Base-by-base conservation (phyloP, 2,113 vertebrate species). In the Colossoma macropomum region DNA sequence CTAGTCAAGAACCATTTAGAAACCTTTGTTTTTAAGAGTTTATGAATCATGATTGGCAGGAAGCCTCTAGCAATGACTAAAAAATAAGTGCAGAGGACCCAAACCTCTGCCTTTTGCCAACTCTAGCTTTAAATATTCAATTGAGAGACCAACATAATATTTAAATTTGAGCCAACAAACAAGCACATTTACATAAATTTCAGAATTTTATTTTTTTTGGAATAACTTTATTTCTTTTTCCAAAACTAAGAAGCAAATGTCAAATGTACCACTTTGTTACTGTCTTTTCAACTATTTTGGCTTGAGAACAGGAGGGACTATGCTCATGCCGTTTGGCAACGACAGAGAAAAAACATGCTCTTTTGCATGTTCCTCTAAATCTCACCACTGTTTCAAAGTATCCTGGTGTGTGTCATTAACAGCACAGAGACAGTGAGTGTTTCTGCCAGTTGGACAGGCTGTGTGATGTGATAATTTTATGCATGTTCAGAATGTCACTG, bases 401-500 rank as follows among this genome's bases (percentile, higher is more conserved):
- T 62, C 52, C 79, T 73, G 68, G 74, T 73, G 60, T 76, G 66
- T 68, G 75, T 32, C 38, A 72, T 82, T 82, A 78, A 72, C 19
- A 82, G 69, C 54, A 72, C 63, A 45, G 54, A 38, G 56, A 80
- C 56, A 11, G 68, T 48, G 68, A 71, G 68, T 45, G 66, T 1
- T 27, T 59, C 25, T 45, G 34, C 69, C 54, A 62, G 25, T 30
- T 60, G 68, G 69, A 80, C 54, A 45, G 54, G 27, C 38, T 62
- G 54, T 56, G 38, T 72, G 27, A 71, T 45, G 66, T 71, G 52
- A 50, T 74, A 77, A 77, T 77, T 73, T 38, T 72, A 81, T 85
- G 25, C 60, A 78, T 69, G 45, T 59, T 81, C 68, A 73, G 59
- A 77, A 77, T 73, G 66, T 66, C 62, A n/a, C 16, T 78, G 80